phyloP scores from a whole-genome alignment of 2,888 invertebrate species.

The Drosophila rubida region DNA sequence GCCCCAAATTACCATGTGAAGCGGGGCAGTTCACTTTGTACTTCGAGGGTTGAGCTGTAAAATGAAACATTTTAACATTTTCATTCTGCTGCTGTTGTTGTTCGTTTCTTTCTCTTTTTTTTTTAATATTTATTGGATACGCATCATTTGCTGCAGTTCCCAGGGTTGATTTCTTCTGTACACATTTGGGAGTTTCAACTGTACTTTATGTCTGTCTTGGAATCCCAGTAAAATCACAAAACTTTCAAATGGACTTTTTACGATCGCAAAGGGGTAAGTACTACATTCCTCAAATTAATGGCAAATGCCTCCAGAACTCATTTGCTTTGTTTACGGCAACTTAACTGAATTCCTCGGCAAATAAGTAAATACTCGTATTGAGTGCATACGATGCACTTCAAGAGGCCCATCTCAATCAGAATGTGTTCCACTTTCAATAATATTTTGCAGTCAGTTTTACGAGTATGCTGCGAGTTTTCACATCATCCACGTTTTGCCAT shows the following conservation, averaged over 20 bases:
- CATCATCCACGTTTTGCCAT: background rate
- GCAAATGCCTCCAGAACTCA: background rate
- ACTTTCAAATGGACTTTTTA: background rate
- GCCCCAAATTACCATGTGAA: conserved; percentile 58
- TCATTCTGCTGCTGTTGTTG: conserved; percentile 23
- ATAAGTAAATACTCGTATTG: background rate
- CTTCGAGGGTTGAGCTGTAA: conserved; percentile 42
- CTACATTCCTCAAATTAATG: background rate
- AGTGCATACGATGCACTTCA: background rate
- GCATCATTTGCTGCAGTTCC: conserved; percentile 59
- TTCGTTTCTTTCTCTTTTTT: too few relatives aligned
- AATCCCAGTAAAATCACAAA: conserved; percentile 1
- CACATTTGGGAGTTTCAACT: background rate
- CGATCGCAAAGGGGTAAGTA: background rate
- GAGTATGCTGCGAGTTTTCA: conserved; percentile 2
- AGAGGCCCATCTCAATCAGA: background rate
- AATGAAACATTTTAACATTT: conserved; percentile 51
- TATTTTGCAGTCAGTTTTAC: conserved; percentile 7
- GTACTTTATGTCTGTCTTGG: conserved; percentile 5
- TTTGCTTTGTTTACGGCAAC: background rate
- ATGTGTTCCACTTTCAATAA: conserved; percentile 1
- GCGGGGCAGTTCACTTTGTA: conserved; percentile 17
- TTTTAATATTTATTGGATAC: conserved; percentile 51
- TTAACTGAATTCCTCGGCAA: too few relatives aligned
- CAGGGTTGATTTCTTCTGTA: conserved; percentile 32